Evolutionary conservation across 2,113 vertebrate species (phyloP), one percentile per base, ranked within the genome.

Genomic region (Macquaria ambigua): DNA sequence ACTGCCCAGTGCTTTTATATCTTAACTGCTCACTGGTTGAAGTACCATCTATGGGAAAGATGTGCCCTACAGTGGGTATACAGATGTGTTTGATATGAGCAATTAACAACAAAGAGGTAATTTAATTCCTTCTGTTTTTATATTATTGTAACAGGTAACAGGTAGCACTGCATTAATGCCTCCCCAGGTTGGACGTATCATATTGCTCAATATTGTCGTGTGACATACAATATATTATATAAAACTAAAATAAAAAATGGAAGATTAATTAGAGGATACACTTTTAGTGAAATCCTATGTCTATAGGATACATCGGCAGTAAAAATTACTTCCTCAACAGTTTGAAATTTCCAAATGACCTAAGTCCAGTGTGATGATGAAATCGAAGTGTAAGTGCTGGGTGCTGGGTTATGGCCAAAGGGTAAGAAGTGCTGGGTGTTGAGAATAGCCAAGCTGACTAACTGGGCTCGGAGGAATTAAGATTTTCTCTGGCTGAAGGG

Each of bases 1-100:
- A 81, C 83, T 90, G 89, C 87, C 90, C 86, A 39, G 78, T 87
- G 79, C 82, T 85, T 93, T 94, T 93, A 92, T 92, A 92, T 93
- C 85, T 84, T 90, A 95, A 93, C 84, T 71, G 84, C 79, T 79
- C 84, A 86, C 91, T 82, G 74, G 85, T 90, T 82, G 74, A 89
- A 82, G 81, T 81, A 74, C 72, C 71, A 86, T 88, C 77, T 70
- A 64, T 87, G 59, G 48, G 66, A 77, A 70, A 61, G 52, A 74
- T 80, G 37, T 81, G 66, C 74, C 74, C 70, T 25, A 72, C 68
- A 81, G 70, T 83, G 71, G 50, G 21, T 56, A 20, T 25, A 52
- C 10, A 23, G 34, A 31, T 78, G 77, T 78, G 71, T 75, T 75
- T 83, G 55, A 85, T 75, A 41, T 21, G 2, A 68, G 10, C 25